Conservation (phyloP, 2,113 vertebrate species). For the Odocoileus virginianus region DNA sequence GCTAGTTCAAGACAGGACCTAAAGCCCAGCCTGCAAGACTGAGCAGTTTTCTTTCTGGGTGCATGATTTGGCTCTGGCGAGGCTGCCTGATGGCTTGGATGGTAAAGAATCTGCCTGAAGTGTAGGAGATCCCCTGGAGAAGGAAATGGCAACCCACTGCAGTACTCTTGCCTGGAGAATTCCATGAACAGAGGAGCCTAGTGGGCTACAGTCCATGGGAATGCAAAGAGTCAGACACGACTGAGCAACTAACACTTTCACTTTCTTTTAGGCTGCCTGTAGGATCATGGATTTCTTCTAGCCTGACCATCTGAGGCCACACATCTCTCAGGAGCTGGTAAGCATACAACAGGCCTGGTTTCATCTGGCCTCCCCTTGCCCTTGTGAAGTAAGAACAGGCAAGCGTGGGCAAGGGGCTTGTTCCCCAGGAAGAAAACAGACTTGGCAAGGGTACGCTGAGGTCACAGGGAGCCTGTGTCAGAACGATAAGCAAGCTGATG, state of each 20-base stretch:
- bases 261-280: background rate
- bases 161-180: background rate
- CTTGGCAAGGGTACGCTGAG: background rate
- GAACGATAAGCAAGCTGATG: background rate
- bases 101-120: background rate
- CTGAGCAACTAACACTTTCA: background rate
- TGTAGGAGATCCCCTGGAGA: background rate
- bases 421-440: background rate
- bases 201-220: background rate
- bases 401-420: background rate
- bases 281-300: too few species aligned
- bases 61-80: background rate
- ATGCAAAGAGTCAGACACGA: fast-evolving
- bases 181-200: background rate
- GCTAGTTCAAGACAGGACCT: background rate
- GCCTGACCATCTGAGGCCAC: background rate
- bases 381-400: background rate
- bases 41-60: background rate
- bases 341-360: background rate
- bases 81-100: background rate
- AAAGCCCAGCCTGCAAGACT: background rate
- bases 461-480: background rate
- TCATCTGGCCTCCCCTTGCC: background rate
- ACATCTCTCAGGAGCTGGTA: background rate
- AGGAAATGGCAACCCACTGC: background rate